Conservation (phyloP, 1,140 invertebrate species). For the Aphis craccivora region DNA sequence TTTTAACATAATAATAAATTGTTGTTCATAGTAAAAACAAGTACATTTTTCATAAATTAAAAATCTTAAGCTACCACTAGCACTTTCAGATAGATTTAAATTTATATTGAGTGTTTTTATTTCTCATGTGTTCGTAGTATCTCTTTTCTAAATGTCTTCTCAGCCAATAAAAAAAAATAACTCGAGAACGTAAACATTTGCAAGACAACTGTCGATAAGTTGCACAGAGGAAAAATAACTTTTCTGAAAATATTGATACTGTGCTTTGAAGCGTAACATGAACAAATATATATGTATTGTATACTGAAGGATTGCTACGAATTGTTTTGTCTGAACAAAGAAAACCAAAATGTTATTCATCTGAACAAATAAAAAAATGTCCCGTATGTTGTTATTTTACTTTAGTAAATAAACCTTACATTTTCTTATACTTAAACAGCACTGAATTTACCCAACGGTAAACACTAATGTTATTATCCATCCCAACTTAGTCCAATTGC, state of each 20-base stretch:
- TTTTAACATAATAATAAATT: background rate
- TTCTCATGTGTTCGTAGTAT: background rate
- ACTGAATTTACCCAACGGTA: background rate
- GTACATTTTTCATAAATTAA: background rate
- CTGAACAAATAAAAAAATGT: slow-evolving; percentile 26
- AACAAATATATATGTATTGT: background rate
- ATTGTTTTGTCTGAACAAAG: slow-evolving; percentile 13
- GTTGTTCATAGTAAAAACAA: background rate
- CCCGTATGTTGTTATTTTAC: background rate
- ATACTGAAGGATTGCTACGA: background rate
- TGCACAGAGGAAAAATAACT: background rate
- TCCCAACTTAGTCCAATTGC: background rate
- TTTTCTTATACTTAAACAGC: background rate
- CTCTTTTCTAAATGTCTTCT: background rate
- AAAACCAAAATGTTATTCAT: background rate
- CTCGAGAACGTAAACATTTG: background rate
- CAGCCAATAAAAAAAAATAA: background rate
- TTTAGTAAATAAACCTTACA: slow-evolving; percentile 17
- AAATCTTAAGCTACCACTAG: background rate
- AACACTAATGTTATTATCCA: background rate
- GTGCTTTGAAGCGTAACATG: background rate
- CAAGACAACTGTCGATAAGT: background rate
- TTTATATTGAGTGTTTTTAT: background rate
- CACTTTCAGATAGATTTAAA: background rate
- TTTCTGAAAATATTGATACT: slow-evolving; percentile 36